Percentiles rank a stretch among this genome's conserved stretches.
phyloP scores from a whole-genome alignment of 2,113 vertebrate species.

The Cavia porcellus region DNA sequence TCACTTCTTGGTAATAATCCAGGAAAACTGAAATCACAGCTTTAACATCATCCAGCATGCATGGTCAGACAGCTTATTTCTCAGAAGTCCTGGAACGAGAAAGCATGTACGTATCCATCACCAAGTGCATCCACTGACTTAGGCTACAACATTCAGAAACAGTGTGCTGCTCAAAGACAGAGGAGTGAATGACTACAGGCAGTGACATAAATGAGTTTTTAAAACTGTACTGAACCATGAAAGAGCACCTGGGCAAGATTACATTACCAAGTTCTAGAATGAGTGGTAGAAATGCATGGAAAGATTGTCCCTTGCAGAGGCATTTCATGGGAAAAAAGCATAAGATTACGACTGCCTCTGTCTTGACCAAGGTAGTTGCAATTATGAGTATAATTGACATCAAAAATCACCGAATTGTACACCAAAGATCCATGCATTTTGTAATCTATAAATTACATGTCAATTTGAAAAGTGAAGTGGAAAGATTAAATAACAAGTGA shows the following conservation, averaged over 20 bases:
- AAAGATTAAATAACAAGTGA: not conserved
- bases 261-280: not conserved
- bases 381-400: not conserved
- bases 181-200: not conserved
- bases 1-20: not conserved
- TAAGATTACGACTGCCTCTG: not conserved
- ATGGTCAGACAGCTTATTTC: not conserved
- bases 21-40: not conserved
- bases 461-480: not conserved
- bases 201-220: not conserved
- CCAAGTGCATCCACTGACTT: not conserved
- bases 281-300: not conserved
- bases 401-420: not conserved
- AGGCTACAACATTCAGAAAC: not conserved
- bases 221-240: not conserved
- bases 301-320: not conserved
- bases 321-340: not conserved
- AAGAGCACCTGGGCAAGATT: not conserved
- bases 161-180: not conserved
- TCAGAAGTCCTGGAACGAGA: not conserved
- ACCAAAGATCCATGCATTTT: not conserved
- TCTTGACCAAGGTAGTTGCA: not conserved
- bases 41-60: not conserved
- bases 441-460: not conserved
- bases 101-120: not conserved